Conservation (phyloP, 2,888 invertebrate genomes). For the Drosophila diplacantha region DNA sequence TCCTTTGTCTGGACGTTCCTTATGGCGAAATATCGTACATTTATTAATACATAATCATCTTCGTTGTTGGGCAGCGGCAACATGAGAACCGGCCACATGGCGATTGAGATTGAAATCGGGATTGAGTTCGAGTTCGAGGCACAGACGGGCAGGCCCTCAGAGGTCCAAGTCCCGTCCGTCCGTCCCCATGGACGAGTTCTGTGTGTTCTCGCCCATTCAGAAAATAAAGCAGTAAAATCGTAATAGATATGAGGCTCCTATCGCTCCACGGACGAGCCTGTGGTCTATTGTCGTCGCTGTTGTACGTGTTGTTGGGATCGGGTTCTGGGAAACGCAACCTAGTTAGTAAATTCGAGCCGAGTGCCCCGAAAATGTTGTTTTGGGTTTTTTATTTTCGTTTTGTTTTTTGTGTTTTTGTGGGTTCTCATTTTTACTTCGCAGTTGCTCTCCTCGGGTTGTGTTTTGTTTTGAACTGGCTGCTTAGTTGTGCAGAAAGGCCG, state of each 20-base stretch:
- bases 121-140: conserved; percentile 7
- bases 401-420: conserved; percentile 9
- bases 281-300: conserved; percentile 28
- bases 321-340: conserved; percentile 60
- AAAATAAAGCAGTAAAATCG: conserved; percentile 65
- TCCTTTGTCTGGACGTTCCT: conserved; percentile 24
- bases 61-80: conserved; percentile 37
- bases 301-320: conserved; percentile 42
- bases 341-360: conserved; percentile 50
- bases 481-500: conserved; percentile 66
- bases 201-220: conserved; percentile 42
- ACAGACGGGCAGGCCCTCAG: conserved; percentile 18
- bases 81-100: conserved; percentile 51
- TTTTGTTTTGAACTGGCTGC: conserved; percentile 44
- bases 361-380: conserved; percentile 54
- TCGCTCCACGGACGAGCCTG: conserved; percentile 10
- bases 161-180: conserved; percentile 14
- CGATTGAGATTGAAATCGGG: conserved; percentile 22
- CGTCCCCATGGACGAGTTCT: conserved; percentile 45
- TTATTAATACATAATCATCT: conserved; percentile 68
- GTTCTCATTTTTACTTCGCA: conserved; percentile 25
- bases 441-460: conserved; percentile 17
- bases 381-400: conserved; percentile 21
- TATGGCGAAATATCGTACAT: conserved; percentile 57
- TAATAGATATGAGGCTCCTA: conserved; percentile 54